These are phyloP conservation scores for Ataeniobius toweri DNA, from an alignment of 2,797 vertebrate species.

Conservation along the genomic window DNA sequence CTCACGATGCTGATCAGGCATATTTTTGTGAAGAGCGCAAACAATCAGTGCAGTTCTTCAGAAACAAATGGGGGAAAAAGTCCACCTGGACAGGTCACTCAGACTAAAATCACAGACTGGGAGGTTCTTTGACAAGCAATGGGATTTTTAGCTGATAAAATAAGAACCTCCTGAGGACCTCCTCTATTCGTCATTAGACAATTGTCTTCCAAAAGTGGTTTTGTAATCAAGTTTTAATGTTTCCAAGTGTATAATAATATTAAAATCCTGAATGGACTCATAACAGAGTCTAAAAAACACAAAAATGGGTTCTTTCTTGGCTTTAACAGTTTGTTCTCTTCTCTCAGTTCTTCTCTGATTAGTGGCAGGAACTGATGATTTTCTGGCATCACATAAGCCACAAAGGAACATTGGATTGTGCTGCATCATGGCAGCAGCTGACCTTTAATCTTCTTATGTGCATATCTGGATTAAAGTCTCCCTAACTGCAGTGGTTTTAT, in stretches of 20 bases:
- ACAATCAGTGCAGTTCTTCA: conserved; percentile 10
- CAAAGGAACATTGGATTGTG: conserved; percentile 1
- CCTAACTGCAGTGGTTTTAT: conserved; percentile 6
- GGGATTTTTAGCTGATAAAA: neutral
- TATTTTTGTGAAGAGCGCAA: conserved; percentile 30
- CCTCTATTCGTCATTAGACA: neutral
- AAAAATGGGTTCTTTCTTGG: neutral
- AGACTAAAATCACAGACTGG: neutral
- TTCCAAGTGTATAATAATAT: neutral
- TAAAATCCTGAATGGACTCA: neutral
- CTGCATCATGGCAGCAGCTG: neutral
- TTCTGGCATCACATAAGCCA: neutral
- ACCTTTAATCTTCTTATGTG: conserved; percentile 20
- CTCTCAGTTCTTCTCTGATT: neutral
- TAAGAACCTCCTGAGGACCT: neutral
- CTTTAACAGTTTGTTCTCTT: neutral
- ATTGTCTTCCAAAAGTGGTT: neutral
- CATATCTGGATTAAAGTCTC: conserved; percentile 7
- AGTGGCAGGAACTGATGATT: neutral
- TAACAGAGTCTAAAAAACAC: neutral
- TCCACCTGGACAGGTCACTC: conserved; percentile 14
- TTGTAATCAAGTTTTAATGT: neutral
- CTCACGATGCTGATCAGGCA: conserved; percentile 47
- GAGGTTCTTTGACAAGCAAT: neutral
- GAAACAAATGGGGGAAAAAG: neutral